These are phyloP conservation scores for Tachysurus fulvidraco DNA, from an alignment of 2,113 vertebrate genomes.

Conservation along the genomic window DNA sequence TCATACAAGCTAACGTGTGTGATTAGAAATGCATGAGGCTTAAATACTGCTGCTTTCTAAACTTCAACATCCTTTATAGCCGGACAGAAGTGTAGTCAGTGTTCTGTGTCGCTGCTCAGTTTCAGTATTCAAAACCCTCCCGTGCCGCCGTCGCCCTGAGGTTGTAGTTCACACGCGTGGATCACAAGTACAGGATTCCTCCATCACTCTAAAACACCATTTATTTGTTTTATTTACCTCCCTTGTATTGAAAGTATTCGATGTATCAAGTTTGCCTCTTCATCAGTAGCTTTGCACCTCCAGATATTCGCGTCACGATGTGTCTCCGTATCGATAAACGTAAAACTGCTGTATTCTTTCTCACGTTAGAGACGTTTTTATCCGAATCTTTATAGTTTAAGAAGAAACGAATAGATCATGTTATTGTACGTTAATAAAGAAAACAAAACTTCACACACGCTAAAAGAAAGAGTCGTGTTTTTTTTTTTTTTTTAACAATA, in stretches of 20 bases:
- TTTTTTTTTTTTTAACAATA: slow-evolving; percentile 78
- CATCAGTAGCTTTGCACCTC: slow-evolving; percentile 41
- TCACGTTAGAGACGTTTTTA: slow-evolving; percentile 39
- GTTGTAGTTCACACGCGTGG: neutral
- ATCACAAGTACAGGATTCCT: neutral
- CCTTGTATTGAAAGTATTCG: slow-evolving; percentile 35
- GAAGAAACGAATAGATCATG: neutral
- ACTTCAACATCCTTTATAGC: neutral
- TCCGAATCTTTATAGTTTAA: slow-evolving; percentile 27
- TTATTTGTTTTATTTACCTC: neutral
- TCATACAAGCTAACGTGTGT: neutral
- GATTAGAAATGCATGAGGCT: neutral
- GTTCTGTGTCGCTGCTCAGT: neutral
- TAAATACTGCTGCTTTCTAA: neutral
- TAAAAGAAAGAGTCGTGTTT: slow-evolving; percentile 62
- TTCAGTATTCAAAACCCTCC: neutral
- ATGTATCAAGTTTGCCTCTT: slow-evolving; percentile 52
- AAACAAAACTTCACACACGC: too few species aligned
- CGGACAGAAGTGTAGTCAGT: too few species aligned
- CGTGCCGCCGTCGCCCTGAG: neutral
- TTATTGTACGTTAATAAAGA: slow-evolving; percentile 1
- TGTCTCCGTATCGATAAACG: slow-evolving; percentile 17
- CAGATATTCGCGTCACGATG: slow-evolving; percentile 27
- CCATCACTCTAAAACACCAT: neutral
- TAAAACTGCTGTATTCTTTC: slow-evolving; percentile 55